phyloP scores from a whole-genome alignment of 2,888 invertebrate species.

The Alentia gelatinosa region DNA sequence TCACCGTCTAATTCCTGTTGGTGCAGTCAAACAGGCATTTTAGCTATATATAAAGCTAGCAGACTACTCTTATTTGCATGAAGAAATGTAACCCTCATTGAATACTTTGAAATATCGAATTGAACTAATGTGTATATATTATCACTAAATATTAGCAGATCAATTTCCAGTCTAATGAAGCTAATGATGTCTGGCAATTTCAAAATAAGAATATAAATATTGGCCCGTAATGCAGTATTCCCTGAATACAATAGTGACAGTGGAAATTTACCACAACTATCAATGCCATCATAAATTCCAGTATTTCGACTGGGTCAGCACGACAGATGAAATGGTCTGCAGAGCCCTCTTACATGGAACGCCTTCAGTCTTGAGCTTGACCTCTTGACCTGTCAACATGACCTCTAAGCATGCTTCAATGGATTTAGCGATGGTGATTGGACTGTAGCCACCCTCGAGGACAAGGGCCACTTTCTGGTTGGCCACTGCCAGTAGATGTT shows the following conservation, averaged over 20 bases:
- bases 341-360: conserved; percentile 46
- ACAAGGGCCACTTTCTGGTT: conserved; percentile 85
- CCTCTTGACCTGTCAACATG: not conserved
- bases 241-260: not conserved
- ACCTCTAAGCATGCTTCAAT: conserved; percentile 37
- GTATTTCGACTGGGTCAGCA: conserved; percentile 35
- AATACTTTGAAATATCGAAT: not conserved
- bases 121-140: not conserved
- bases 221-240: not conserved
- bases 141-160: not conserved
- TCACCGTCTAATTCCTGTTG: no score
- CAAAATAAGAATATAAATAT: not conserved
- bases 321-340: conserved; percentile 45
- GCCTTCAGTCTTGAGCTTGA: not conserved
- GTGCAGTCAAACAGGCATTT: no score
- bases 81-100: not conserved
- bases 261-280: not conserved
- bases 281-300: conserved; percentile 38
- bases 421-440: conserved; percentile 8
- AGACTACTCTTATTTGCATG: no score
- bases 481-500: conserved; percentile 89
- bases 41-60: no score
- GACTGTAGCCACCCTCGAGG: conserved; percentile 65
- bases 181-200: not conserved
- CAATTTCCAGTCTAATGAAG: not conserved